Conservation (phyloP, 2,797 vertebrate genomes). For the Clarias laeviceps region DNA sequence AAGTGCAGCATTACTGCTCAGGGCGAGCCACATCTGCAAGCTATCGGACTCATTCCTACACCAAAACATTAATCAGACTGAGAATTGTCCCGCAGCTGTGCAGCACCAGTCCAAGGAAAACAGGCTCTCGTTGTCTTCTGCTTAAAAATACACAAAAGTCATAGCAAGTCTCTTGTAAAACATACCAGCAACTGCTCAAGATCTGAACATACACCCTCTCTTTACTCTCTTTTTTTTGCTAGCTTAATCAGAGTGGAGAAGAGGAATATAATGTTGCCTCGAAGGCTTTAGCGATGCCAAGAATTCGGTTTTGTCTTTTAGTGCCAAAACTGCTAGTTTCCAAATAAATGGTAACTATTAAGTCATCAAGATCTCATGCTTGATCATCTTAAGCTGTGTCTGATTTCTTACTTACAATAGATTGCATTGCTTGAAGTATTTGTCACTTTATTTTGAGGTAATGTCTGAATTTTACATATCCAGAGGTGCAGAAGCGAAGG, state of each 20-base stretch:
- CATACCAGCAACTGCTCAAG: neutral
- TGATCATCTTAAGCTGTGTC: conserved; percentile 2
- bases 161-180: neutral
- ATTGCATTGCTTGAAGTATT: neutral
- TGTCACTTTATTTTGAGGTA: neutral
- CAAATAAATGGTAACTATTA: neutral
- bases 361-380: neutral
- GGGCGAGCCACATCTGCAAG: conserved; percentile 75
- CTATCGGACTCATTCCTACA: conserved; percentile 72
- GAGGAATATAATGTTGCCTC: neutral
- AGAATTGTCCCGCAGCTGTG: conserved; percentile 51
- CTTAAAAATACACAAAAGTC: conserved; percentile 33
- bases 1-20: conserved; percentile 60
- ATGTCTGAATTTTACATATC: neutral
- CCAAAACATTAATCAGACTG: conserved; percentile 61
- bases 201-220: neutral
- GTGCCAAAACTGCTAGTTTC: neutral
- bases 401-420: neutral
- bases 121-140: conserved; percentile 37
- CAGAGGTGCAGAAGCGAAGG: neutral
- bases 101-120: conserved; percentile 57
- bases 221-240: neutral
- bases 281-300: conserved; percentile 1
- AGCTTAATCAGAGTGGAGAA: conserved; percentile 2
- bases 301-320: conserved; percentile 7